phyloP scores from a whole-genome alignment of 2,888 invertebrate species.

The Galerucella pusilla region DNA sequence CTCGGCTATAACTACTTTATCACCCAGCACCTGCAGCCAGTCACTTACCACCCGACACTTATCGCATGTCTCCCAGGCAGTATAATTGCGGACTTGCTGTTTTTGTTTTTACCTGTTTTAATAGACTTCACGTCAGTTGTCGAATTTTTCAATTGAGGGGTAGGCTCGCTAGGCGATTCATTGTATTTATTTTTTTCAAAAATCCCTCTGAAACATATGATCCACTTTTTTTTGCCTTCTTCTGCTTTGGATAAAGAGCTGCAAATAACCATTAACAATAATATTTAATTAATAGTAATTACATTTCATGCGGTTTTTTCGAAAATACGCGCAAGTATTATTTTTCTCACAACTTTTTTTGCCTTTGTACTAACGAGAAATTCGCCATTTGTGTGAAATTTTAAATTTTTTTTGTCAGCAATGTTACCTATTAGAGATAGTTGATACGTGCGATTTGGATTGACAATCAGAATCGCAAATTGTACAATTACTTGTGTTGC shows the following conservation, averaged over 20 bases:
- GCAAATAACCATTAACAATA: slow-evolving; percentile 4
- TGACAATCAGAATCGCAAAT: slow-evolving; percentile 1
- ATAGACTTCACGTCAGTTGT: not conserved
- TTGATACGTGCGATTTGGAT: not conserved
- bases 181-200: slow-evolving; percentile 4
- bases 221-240: slow-evolving; percentile 7
- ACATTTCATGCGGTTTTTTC: not conserved
- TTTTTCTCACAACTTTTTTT: not conserved
- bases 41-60: no score
- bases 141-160: not conserved
- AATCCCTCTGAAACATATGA: slow-evolving; percentile 1
- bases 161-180: not conserved
- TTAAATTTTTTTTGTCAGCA: slow-evolving; percentile 2
- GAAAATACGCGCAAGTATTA: not conserved
- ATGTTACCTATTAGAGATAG: slow-evolving; percentile 1
- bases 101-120: not conserved
- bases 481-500: not conserved
- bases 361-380: not conserved
- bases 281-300: not conserved
- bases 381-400: not conserved
- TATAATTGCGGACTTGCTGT: not conserved
- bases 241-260: slow-evolving; percentile 2
- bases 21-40: no score
- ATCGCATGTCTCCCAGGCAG: no score
- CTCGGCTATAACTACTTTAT: no score